Percentiles rank a stretch among this genome's conserved stretches.
Conservation (phyloP, 2,888 invertebrate genomes). For the Creontiades dilutus region DNA sequence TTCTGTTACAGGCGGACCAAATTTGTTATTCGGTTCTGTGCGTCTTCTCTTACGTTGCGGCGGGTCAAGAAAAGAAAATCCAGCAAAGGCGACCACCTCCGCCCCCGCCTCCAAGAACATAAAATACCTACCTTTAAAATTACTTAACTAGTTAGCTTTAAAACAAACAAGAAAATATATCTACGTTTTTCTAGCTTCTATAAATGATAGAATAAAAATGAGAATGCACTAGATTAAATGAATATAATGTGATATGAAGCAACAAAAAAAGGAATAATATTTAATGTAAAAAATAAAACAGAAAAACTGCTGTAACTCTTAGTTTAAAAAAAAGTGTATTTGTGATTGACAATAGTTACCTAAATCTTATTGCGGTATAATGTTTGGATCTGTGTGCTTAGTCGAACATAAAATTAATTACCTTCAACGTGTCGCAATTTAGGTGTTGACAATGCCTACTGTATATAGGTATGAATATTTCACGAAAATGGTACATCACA, state of each 20-base stretch:
- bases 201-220: not conserved
- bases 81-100: constrained; percentile 62
- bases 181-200: not conserved
- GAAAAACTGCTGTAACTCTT: not conserved
- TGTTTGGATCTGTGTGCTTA: not conserved
- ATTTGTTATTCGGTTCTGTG: constrained; percentile 99
- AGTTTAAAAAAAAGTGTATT: constrained; percentile 29
- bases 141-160: constrained; percentile 5
- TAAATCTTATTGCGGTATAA: constrained; percentile 10
- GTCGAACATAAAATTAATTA: not conserved
- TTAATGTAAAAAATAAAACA: not conserved
- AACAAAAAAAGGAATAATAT: constrained; percentile 45
- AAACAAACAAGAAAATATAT: not conserved
- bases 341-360: constrained; percentile 74
- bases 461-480: constrained; percentile 28
- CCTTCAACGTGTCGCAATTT: not conserved
- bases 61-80: constrained; percentile 86
- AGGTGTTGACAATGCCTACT: constrained; percentile 3
- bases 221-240: not conserved
- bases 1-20: constrained; percentile 91
- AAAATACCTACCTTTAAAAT: constrained; percentile 43
- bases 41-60: constrained; percentile 99
- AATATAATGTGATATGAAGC: constrained; percentile 36
- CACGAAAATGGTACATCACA: not conserved
- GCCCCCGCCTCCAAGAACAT: constrained; percentile 65